A percentile compares a stretch with the other conserved stretches of the same genome.
phyloP scores from a whole-genome alignment of 2,797 vertebrate species.

The Epinephelus awoara region DNA sequence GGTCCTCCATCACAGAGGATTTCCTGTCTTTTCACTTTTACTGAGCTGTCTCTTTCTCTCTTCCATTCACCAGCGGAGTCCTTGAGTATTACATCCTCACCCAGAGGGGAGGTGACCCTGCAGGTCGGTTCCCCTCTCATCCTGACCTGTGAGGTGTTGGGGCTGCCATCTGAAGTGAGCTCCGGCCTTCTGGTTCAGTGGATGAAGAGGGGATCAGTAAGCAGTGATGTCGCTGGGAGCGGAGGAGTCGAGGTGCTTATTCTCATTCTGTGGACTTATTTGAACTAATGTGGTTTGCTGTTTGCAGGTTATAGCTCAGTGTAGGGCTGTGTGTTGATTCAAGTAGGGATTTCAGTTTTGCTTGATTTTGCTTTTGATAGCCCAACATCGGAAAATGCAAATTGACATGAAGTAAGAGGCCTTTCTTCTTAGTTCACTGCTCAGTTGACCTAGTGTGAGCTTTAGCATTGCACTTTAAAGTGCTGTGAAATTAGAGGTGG shows the following conservation, averaged over 20 bases:
- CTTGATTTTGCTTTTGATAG: no score
- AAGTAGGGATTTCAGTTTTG: no score
- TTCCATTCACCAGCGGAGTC: constrained; percentile 74
- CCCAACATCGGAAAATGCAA: no score
- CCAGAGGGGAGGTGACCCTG: constrained; percentile 79
- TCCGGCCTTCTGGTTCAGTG: constrained; percentile 85
- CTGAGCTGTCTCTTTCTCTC: not conserved
- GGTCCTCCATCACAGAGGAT: not conserved
- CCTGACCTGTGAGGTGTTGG: constrained; percentile 83
- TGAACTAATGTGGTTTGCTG: not conserved
- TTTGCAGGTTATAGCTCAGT: no score
- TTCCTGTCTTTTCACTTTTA: constrained; percentile 6
- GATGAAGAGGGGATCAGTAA: constrained; percentile 80
- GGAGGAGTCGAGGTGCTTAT: constrained; percentile 79
- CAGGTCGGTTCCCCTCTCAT: constrained; percentile 82
- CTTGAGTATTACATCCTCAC: constrained; percentile 73
- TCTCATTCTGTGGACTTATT: not conserved
- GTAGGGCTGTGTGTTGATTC: no score
- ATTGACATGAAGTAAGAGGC: no score
- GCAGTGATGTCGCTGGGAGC: constrained; percentile 53
- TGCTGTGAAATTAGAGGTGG: no score
- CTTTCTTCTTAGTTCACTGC: no score
- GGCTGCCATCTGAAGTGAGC: constrained; percentile 75
- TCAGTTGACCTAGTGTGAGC: no score
- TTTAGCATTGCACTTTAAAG: no score